Evolutionary conservation across 2,888 invertebrate genomes (phyloP).

Genomic region (Acleris laterana): DNA sequence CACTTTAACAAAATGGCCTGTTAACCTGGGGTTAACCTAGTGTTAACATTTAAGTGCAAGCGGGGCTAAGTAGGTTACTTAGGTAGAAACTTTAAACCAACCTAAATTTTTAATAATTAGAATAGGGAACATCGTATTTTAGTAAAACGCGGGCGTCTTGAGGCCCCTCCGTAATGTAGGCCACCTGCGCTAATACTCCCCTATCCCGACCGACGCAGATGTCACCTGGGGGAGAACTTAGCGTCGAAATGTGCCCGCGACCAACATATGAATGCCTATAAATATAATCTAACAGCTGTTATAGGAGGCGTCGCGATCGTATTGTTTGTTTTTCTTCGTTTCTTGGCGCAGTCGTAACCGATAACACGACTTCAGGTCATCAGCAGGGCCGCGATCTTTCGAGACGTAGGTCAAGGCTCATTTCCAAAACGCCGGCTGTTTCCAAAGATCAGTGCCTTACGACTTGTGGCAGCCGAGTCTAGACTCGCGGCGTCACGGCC

Average conservation of each 20-base stretch:
- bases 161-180: conserved; percentile 5
- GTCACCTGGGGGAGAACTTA: conserved; percentile 7
- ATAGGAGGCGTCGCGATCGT: too few species aligned
- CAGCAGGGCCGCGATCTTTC: conserved; percentile 15
- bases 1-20: too few species aligned
- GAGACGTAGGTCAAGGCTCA: conserved; percentile 26
- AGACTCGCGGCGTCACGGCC: conserved; percentile 12
- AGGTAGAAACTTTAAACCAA: conserved; percentile 5
- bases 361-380: background rate
- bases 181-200: conserved; percentile 14
- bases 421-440: background rate
- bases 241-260: background rate
- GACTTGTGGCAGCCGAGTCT: conserved; percentile 2
- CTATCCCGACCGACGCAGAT: conserved; percentile 4
- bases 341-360: background rate
- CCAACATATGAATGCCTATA: background rate
- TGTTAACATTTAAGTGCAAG: too few species aligned
- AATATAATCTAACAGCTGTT: too few species aligned
- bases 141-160: background rate
- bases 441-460: background rate
- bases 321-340: too few species aligned
- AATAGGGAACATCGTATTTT: conserved; percentile 17
- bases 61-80: too few species aligned
- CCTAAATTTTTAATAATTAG: conserved; percentile 7
- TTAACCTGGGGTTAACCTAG: too few species aligned